Base-by-base conservation (phyloP, 2,113 vertebrate genomes). In the Tichodroma muraria region DNA sequence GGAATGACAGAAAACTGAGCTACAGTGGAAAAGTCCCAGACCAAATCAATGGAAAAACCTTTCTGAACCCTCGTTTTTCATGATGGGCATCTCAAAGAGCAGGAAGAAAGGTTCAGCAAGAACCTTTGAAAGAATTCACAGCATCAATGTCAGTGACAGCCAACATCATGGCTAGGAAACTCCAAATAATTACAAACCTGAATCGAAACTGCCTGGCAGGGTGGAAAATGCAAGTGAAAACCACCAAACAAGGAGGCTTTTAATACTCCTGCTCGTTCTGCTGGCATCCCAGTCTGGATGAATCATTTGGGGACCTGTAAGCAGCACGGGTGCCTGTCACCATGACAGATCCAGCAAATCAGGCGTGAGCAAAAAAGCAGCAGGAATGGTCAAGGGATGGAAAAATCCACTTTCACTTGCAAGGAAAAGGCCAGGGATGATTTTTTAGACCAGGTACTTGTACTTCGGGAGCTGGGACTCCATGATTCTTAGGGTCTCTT, bases 31-130 rank as follows among this genome's bases (percentile, higher is more conserved):
- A 68, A 86, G 5, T 24, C 45, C 65, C 42, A 59, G 35, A 88
- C 35, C 30, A 76, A 88, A 85, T 10, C 15, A 30, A 56, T 0
- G 44, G 31, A 13, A 66, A 83, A 88, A 52, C 24, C 24, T 65
- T 56, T 21, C 44, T 13, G 33, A 76, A 76, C 23, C 37, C 20
- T 37, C 3, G 1, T 47, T 49, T 83, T 68, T 53, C 10, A 28
- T 0, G 0, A 25, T 1, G 8, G 38, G 28, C 8, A 45, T 20
- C 79, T 70, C 57, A 42, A 72, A 19, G 53, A 90, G 27, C 20
- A 11, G 22, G 5, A 80, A 17, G 22, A 80, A 77, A 0, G 0
- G 33, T 22, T 61, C 80, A 60, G 25, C 28, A n/a, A n/a, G n/a
- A n/a, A n/a, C n/a, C n/a, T n/a, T n/a, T n/a, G n/a, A n/a, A n/a